A percentile compares a stretch with the other conserved stretches of the same genome.
phyloP scores from a whole-genome alignment of 2,888 invertebrate species.

The Eulithis testata region DNA sequence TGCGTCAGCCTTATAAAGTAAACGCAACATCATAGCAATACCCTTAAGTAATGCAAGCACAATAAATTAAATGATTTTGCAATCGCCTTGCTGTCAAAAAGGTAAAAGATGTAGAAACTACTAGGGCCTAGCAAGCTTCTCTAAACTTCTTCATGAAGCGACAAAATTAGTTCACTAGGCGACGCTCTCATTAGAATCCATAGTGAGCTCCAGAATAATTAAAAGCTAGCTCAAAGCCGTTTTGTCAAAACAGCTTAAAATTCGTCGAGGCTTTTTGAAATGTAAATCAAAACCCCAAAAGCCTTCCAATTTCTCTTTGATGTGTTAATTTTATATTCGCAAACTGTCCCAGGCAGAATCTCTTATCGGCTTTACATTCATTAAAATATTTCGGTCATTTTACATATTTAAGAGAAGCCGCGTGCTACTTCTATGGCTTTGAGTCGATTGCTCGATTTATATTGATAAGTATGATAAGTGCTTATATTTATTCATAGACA shows the following conservation, averaged over 20 bases:
- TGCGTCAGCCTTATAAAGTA: no score
- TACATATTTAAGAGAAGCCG: slow-evolving; percentile 36
- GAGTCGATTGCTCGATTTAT: not conserved
- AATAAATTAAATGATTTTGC: no score
- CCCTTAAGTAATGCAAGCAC: no score
- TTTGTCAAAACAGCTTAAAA: slow-evolving; percentile 48
- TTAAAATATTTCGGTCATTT: slow-evolving; percentile 56
- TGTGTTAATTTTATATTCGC: slow-evolving; percentile 74
- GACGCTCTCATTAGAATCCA: slow-evolving; percentile 15
- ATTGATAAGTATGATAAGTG: not conserved
- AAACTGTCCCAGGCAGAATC: slow-evolving; percentile 55
- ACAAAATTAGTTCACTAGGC: slow-evolving; percentile 1
- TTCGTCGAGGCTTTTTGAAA: slow-evolving; percentile 70
- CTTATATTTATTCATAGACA: no score
- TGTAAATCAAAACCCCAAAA: slow-evolving; percentile 77
- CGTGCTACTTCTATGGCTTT: not conserved
- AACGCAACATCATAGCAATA: no score
- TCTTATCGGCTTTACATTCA: slow-evolving; percentile 65
- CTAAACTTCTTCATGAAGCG: not conserved
- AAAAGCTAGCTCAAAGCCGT: slow-evolving; percentile 32
- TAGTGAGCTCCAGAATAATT: slow-evolving; percentile 35
- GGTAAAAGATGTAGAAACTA: no score
- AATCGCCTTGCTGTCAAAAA: not conserved
- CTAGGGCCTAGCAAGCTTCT: not conserved
- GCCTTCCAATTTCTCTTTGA: slow-evolving; percentile 72